phyloP scores from a whole-genome alignment of 1,140 invertebrate species.

The Coptotermes formosanus region DNA sequence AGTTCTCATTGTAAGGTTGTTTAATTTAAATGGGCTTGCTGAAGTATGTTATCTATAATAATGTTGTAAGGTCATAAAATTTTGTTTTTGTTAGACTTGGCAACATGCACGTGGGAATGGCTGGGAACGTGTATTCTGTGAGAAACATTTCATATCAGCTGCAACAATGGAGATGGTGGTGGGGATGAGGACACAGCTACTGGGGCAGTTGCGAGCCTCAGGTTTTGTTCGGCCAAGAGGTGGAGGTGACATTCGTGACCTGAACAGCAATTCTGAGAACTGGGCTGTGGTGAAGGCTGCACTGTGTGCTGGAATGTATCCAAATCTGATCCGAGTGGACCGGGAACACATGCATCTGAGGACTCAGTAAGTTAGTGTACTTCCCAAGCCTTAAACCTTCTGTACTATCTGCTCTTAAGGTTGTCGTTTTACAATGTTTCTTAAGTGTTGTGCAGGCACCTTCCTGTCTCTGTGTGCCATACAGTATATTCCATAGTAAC shows the following conservation, averaged over 20 bases:
- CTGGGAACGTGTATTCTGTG: conserved; percentile 72
- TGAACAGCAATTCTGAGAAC: conserved; percentile 84
- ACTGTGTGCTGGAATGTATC: conserved; percentile 82
- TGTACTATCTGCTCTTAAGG: no score
- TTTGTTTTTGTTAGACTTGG: conserved; percentile 51
- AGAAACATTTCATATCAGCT: conserved; percentile 74
- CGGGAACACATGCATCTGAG: conserved; percentile 55
- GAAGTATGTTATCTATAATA: not conserved
- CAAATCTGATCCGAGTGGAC: conserved; percentile 75
- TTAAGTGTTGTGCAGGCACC: no score
- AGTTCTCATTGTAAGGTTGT: not conserved
- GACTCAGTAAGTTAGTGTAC: conserved; percentile 55
- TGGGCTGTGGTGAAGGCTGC: conserved; percentile 92
- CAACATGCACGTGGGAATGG: conserved; percentile 65
- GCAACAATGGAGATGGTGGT: conserved; percentile 86
- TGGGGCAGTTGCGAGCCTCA: conserved; percentile 81
- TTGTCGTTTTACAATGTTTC: no score
- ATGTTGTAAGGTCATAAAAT: not conserved
- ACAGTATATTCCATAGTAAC: no score
- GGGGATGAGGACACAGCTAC: conserved; percentile 70
- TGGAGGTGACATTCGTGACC: conserved; percentile 69
- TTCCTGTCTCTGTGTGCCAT: no score
- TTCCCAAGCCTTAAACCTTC: no score
- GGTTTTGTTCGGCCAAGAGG: conserved; percentile 78
- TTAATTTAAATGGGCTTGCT: not conserved